phyloP scores from a whole-genome alignment of 1,140 invertebrate species.

The Ips typographus region DNA sequence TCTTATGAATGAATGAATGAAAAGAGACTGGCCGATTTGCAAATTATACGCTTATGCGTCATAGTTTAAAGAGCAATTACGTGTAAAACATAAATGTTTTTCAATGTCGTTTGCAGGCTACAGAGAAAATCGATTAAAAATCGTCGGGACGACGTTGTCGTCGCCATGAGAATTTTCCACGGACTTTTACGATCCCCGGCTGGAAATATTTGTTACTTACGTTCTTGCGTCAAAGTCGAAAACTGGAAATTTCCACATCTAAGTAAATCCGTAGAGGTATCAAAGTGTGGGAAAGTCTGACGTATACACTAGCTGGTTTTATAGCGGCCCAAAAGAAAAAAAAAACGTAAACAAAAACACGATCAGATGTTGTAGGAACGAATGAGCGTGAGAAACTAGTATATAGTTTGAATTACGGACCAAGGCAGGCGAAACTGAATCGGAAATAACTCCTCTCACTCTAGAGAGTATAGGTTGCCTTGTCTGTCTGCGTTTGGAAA shows the following conservation, averaged over 20 bases:
- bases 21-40: slow-evolving; percentile 34
- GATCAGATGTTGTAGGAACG: slow-evolving; percentile 11
- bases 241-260: slow-evolving; percentile 4
- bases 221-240: slow-evolving; percentile 3
- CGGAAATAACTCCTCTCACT: slow-evolving; percentile 10
- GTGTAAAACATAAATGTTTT: slow-evolving; percentile 39
- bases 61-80: slow-evolving; percentile 39
- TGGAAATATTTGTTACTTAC: slow-evolving; percentile 13
- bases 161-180: slow-evolving; percentile 11
- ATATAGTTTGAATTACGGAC: slow-evolving; percentile 9
- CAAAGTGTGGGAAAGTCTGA: slow-evolving; percentile 3
- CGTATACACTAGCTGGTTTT: not conserved
- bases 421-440: slow-evolving; percentile 19
- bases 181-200: not conserved
- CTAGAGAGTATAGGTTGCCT: not conserved
- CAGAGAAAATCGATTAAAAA: slow-evolving; percentile 39
- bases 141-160: slow-evolving; percentile 6
- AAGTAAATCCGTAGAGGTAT: not conserved
- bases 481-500: slow-evolving; percentile 2
- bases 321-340: not conserved
- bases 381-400: slow-evolving; percentile 30
- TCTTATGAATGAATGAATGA: slow-evolving; percentile 39
- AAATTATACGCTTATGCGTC: slow-evolving; percentile 37
- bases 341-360: slow-evolving; percentile 15
- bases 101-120: slow-evolving; percentile 38